Conservation (phyloP, 2,113 vertebrate species). For the Alligator sinensis region DNA sequence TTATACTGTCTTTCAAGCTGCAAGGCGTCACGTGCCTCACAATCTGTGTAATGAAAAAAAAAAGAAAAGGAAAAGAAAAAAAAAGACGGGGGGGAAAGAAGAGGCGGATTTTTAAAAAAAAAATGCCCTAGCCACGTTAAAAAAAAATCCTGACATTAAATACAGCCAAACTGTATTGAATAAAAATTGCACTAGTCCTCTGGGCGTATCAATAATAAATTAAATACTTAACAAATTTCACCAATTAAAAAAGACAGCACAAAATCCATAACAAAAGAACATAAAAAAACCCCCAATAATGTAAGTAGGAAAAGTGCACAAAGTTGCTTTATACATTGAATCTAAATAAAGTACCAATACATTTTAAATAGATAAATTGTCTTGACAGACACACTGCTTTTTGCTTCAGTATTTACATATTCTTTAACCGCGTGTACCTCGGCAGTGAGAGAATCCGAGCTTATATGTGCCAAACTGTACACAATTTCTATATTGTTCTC, state of each 20-base stretch:
- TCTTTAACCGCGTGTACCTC: neutral
- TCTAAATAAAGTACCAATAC: conserved; percentile 76
- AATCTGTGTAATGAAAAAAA: neutral
- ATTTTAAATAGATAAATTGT: conserved; percentile 70
- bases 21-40: neutral
- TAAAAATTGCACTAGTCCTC: conserved; percentile 85
- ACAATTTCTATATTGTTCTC: neutral
- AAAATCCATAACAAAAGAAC: conserved; percentile 71
- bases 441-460: neutral
- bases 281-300: conserved; percentile 57
- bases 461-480: neutral
- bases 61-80: neutral
- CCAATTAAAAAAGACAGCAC: conserved; percentile 68
- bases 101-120: conserved; percentile 62
- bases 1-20: neutral
- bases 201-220: conserved; percentile 79
- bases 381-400: conserved; percentile 17
- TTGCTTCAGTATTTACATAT: conserved; percentile 48
- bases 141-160: conserved; percentile 77
- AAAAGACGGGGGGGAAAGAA: conserved; percentile 8
- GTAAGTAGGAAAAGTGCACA: conserved; percentile 88
- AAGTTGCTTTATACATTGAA: conserved; percentile 78
- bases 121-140: conserved; percentile 78
- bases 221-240: conserved; percentile 77
- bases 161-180: conserved; percentile 73